phyloP scores from a whole-genome alignment of 2,888 invertebrate species.

The Syrphus vitripennis region DNA sequence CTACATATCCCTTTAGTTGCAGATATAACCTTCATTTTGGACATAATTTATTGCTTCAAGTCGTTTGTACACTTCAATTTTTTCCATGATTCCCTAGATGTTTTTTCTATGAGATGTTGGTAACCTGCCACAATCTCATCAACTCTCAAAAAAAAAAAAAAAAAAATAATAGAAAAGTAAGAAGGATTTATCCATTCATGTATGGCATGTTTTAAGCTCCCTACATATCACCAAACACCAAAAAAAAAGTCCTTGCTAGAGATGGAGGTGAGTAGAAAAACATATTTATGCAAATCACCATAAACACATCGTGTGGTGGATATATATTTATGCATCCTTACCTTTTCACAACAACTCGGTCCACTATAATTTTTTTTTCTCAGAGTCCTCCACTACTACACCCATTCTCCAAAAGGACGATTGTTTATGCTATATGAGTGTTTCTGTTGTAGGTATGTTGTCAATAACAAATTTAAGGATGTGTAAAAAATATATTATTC shows the following conservation, averaged over 20 bases:
- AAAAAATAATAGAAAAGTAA: conserved; percentile 1
- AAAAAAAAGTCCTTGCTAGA: background rate
- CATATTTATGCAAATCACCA: conserved; percentile 71
- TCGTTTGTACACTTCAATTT: conserved; percentile 40
- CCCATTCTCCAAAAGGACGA: background rate
- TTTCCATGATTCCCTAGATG: conserved; percentile 1
- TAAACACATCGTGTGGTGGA: conserved; percentile 67
- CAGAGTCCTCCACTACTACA: background rate
- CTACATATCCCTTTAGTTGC: conserved; percentile 27
- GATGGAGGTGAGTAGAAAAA: background rate
- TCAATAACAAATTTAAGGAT: conserved; percentile 69
- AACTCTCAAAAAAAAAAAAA: conserved; percentile 22
- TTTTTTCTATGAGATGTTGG: conserved; percentile 4
- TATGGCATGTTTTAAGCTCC: conserved; percentile 48
- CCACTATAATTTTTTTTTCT: conserved; percentile 1
- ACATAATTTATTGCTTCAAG: conserved; percentile 65
- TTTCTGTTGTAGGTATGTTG: conserved; percentile 27
- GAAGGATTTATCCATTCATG: conserved; percentile 64
- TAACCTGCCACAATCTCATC: conserved; percentile 66
- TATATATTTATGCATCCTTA: conserved; percentile 56
- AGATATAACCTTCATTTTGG: conserved; percentile 53
- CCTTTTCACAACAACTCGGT: conserved; percentile 44
- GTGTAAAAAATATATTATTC: conserved; percentile 56
- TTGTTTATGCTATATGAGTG: background rate
- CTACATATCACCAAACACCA: conserved; percentile 6